Evolutionary conservation across 2,888 invertebrate species (phyloP).

Genomic region (Liposcelis brunnea): DNA sequence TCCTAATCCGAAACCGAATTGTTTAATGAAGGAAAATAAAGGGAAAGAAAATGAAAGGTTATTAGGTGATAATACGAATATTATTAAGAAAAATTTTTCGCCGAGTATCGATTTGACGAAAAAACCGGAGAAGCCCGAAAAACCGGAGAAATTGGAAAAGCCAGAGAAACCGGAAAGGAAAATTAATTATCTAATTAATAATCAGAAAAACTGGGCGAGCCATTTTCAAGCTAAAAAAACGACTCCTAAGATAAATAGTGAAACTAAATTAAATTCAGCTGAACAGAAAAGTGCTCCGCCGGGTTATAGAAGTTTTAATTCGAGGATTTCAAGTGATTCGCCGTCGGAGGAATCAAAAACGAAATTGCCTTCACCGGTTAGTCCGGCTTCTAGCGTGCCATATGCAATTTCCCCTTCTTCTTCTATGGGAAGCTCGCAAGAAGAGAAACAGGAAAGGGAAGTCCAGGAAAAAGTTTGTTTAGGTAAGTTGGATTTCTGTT

Average conservation of each 20-base stretch:
- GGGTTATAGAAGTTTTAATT: background rate
- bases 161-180: slow-evolving; percentile 72
- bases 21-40: no score
- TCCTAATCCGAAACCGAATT: no score
- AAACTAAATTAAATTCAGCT: no score
- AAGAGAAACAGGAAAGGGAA: slow-evolving; percentile 15
- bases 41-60: slow-evolving; percentile 3
- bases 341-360: slow-evolving; percentile 14
- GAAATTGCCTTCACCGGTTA: slow-evolving; percentile 8
- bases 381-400: slow-evolving; percentile 3
- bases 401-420: background rate
- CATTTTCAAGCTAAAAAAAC: slow-evolving; percentile 69
- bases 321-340: slow-evolving; percentile 19
- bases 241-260: background rate
- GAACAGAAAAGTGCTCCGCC: no score
- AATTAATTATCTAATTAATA: slow-evolving; percentile 70
- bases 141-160: slow-evolving; percentile 42
- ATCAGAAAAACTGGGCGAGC: slow-evolving; percentile 83
- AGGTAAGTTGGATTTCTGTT: background rate
- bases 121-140: slow-evolving; percentile 15
- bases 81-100: background rate
- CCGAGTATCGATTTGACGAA: no score
- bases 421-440: slow-evolving; percentile 5
- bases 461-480: slow-evolving; percentile 11
- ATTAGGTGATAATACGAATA: background rate